Evolutionary conservation across 2,888 invertebrate species (phyloP).

Genomic region (Phymatocera aterrima): DNA sequence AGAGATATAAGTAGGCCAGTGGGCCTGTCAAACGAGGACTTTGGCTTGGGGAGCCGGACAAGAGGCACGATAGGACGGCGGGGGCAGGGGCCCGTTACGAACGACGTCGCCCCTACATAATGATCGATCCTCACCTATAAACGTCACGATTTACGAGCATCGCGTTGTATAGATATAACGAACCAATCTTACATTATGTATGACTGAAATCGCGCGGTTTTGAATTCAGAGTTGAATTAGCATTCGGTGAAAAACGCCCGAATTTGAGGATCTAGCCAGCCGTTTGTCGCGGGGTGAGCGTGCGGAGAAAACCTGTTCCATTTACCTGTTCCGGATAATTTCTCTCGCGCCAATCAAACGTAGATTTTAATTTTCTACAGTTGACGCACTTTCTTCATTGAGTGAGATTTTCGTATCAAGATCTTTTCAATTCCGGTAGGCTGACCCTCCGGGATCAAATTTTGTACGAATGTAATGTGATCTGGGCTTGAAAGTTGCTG

Average conservation of each 20-base stretch:
- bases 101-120: constrained; percentile 60
- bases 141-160: constrained; percentile 20
- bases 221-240: background rate
- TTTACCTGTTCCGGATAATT: background rate
- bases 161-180: background rate
- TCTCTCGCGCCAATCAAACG: background rate
- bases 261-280: background rate
- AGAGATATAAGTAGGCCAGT: constrained; percentile 64
- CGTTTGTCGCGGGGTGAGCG: background rate
- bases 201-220: background rate
- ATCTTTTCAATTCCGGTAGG: constrained; percentile 34
- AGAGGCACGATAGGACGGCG: constrained; percentile 52
- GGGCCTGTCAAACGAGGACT: constrained; percentile 49
- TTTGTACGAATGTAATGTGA: constrained; percentile 5
- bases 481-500: constrained; percentile 11
- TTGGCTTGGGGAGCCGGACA: constrained; percentile 53
- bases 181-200: constrained; percentile 14
- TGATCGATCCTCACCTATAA: constrained; percentile 57
- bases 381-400: background rate
- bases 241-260: background rate
- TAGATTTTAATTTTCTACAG: background rate
- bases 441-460: constrained; percentile 16
- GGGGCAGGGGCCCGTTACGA: constrained; percentile 63
- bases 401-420: constrained; percentile 8
- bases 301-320: background rate